phyloP scores from a whole-genome alignment of 2,888 invertebrate genomes.

The Mystacides longicornis region DNA sequence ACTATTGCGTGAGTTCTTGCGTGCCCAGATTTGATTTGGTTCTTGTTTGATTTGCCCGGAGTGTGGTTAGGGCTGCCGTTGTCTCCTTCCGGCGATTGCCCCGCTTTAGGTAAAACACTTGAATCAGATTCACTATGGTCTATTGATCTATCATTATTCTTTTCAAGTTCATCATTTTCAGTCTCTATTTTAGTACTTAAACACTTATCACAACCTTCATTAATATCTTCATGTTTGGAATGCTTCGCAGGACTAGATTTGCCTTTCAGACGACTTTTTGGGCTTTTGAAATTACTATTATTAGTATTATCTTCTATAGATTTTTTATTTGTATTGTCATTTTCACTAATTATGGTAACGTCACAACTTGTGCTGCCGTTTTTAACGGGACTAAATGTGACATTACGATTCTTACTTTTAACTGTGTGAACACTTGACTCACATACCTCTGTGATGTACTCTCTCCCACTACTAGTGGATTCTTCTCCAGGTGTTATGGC shows the following conservation, averaged over 20 bases:
- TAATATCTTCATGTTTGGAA: conserved; percentile 14
- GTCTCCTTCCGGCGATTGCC: conserved; percentile 10
- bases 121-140: conserved; percentile 22
- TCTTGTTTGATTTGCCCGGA: conserved; percentile 17
- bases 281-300: conserved; percentile 19
- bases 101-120: conserved; percentile 8
- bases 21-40: conserved; percentile 49
- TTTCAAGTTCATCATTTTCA: conserved; percentile 12
- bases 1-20: conserved; percentile 70
- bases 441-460: conserved; percentile 37
- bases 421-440: conserved; percentile 36
- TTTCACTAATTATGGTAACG: conserved; percentile 28
- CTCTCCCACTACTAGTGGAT: conserved; percentile 45
- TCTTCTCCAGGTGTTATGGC: conserved; percentile 44
- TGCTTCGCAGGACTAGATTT: conserved; percentile 16
- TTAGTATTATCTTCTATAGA: conserved; percentile 34
- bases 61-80: conserved; percentile 20
- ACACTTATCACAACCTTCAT: conserved; percentile 25
- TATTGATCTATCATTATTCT: conserved; percentile 14
- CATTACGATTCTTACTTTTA: conserved; percentile 36
- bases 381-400: conserved; percentile 46
- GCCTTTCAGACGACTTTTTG: conserved; percentile 18
- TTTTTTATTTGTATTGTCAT: conserved; percentile 31
- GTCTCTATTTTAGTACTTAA: conserved; percentile 20
- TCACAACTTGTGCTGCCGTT: conserved; percentile 40